Conservation (phyloP, 2,797 vertebrate genomes). For the Paramormyrops hopkinsi region DNA sequence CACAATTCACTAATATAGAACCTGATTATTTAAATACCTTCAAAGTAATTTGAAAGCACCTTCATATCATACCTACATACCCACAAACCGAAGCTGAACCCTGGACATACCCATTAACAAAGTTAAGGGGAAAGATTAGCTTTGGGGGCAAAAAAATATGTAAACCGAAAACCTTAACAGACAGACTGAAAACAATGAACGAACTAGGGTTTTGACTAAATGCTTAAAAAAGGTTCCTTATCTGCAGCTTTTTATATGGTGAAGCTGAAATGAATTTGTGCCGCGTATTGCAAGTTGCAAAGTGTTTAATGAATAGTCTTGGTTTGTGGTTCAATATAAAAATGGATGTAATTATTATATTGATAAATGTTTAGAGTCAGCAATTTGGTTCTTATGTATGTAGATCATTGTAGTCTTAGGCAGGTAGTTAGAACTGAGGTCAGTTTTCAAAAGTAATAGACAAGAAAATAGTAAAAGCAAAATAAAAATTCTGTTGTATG, state of each 20-base stretch:
- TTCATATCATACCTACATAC: background rate
- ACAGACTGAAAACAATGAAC: background rate
- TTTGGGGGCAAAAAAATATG: background rate
- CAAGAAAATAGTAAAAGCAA: background rate
- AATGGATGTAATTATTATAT: slow-evolving; percentile 11
- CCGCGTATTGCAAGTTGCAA: background rate
- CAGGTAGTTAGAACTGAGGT: slow-evolving; percentile 4
- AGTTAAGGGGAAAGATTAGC: background rate
- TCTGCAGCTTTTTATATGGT: background rate
- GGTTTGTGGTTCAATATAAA: background rate
- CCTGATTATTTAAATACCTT: background rate
- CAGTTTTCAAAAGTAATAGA: background rate
- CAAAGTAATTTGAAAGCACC: background rate
- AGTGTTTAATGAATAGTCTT: slow-evolving; percentile 4
- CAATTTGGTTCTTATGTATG: slow-evolving; percentile 9
- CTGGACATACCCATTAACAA: background rate
- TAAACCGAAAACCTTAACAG: background rate
- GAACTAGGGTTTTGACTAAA: background rate
- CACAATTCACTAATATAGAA: background rate
- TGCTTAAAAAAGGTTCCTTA: background rate
- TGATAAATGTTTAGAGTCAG: background rate
- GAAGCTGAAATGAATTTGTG: background rate
- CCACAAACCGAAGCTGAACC: background rate
- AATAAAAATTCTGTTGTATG: background rate
- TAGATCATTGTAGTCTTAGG: slow-evolving; percentile 13